Percentiles rank a stretch among this genome's conserved stretches.
Evolutionary conservation across 2,888 invertebrate genomes (phyloP).

Genomic region (Zelleria hepariella): DNA sequence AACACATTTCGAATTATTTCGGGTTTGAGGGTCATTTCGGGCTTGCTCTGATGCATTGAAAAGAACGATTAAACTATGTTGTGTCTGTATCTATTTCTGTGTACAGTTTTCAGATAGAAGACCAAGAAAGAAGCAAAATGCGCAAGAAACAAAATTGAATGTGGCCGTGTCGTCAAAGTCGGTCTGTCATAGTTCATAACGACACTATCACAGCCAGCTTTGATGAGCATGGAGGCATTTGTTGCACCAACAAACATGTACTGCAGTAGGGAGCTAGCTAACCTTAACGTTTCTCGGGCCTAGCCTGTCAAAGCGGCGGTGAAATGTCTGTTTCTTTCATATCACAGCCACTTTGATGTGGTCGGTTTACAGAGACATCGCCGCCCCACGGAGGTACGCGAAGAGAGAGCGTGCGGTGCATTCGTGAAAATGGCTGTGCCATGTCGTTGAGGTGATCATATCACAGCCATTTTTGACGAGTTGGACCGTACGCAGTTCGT

Average conservation of each 20-base stretch:
- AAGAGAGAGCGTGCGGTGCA: conserved; percentile 41
- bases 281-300: conserved; percentile 60
- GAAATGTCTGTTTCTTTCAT: conserved; percentile 82
- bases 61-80: neutral
- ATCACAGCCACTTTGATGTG: conserved; percentile 99
- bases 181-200: conserved; percentile 83
- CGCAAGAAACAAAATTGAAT: conserved; percentile 16
- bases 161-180: conserved; percentile 82
- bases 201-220: conserved; percentile 95
- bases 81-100: neutral
- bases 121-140: neutral
- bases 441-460: conserved; percentile 75
- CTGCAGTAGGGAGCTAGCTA: neutral
- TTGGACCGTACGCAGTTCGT: conserved; percentile 74
- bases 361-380: conserved; percentile 72
- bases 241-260: conserved; percentile 19
- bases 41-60: too few species aligned
- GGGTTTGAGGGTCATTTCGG: too few species aligned
- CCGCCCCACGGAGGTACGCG: conserved; percentile 5
- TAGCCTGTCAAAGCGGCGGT: conserved; percentile 90
- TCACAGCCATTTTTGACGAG: conserved; percentile 98
- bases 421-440: conserved; percentile 88
- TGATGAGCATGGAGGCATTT: conserved; percentile 86
- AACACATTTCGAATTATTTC: too few species aligned
- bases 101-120: conserved; percentile 8